phyloP scores from a whole-genome alignment of 2,797 vertebrate genomes.

The Cyclura pinguis region DNA sequence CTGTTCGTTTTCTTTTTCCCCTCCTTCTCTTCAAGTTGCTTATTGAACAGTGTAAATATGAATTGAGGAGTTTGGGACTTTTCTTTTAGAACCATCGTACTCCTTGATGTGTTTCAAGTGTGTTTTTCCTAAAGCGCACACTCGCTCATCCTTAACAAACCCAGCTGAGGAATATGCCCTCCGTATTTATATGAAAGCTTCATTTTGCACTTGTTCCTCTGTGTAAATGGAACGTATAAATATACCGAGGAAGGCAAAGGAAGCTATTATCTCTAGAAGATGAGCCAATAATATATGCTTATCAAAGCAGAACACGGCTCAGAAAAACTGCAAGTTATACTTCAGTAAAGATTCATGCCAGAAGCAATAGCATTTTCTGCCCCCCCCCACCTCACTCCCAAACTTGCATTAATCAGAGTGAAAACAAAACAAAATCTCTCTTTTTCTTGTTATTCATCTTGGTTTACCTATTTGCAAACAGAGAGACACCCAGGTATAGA shows the following conservation, averaged over 20 bases:
- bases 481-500: conserved; percentile 29
- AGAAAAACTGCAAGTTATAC: conserved; percentile 27
- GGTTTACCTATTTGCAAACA: conserved; percentile 30
- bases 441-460: neutral
- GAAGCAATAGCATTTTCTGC: neutral
- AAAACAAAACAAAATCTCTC: conserved; percentile 26
- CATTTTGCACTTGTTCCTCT: conserved; percentile 27
- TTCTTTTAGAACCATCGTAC: neutral
- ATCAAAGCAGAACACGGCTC: conserved; percentile 53
- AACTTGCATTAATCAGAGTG: conserved; percentile 25
- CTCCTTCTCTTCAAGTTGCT: neutral
- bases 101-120: neutral
- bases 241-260: conserved; percentile 27
- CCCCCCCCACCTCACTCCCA: neutral
- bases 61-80: neutral
- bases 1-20: neutral
- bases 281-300: conserved; percentile 58
- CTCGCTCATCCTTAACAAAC: conserved; percentile 19
- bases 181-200: conserved; percentile 24
- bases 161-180: conserved; percentile 11
- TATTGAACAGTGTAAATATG: neutral
- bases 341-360: conserved; percentile 24
- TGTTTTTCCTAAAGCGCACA: neutral
- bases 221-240: conserved; percentile 15
- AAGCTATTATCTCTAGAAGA: conserved; percentile 44